Evolutionary conservation across 2,888 invertebrate genomes (phyloP).

Genomic region (Tipula lateralis): DNA sequence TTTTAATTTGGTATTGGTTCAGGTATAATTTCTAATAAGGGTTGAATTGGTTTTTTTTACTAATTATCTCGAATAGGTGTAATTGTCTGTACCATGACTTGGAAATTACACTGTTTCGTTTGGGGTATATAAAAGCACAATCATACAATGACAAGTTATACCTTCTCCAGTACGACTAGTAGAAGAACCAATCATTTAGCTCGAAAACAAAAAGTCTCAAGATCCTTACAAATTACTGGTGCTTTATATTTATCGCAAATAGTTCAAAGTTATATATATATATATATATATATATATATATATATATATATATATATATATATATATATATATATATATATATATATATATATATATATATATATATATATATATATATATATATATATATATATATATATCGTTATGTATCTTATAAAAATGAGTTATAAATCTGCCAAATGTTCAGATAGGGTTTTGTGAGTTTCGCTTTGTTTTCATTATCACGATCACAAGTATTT

Average conservation of each 20-base stretch:
- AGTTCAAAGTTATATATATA: neutral
- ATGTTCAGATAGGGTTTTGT: neutral
- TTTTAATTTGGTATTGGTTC: neutral
- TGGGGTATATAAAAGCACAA: too few relatives aligned
- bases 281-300: too few relatives aligned
- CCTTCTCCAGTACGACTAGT: neutral
- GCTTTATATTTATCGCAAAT: neutral
- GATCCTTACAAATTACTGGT: neutral
- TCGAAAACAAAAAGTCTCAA: neutral
- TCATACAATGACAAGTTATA: too few relatives aligned
- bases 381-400: neutral
- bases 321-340: too few relatives aligned
- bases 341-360: too few relatives aligned
- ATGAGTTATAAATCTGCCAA: neutral
- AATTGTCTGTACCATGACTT: neutral
- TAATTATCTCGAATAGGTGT: slow-evolving; percentile 11
- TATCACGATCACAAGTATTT: slow-evolving; percentile 13
- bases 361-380: too few relatives aligned
- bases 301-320: too few relatives aligned
- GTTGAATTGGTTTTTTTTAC: neutral
- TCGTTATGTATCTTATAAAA: neutral
- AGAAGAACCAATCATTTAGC: neutral
- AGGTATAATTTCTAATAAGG: neutral
- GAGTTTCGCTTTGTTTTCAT: neutral
- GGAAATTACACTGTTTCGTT: neutral